Conservation (phyloP, 2,888 invertebrate species). For the Oxycera nigricornis region DNA sequence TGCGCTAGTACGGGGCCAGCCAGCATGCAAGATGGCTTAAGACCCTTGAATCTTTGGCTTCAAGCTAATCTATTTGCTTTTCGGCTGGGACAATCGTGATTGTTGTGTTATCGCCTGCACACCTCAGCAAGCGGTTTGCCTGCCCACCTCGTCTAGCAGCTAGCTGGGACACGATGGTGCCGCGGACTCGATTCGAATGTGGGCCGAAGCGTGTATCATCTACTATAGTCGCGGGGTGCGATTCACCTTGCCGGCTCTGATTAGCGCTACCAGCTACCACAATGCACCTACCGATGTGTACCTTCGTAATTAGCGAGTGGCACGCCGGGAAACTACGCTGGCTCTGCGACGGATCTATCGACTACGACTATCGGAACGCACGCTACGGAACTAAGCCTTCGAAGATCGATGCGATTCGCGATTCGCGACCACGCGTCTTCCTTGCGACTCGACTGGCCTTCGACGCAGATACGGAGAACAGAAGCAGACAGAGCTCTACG, state of each 20-base stretch:
- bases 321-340: neutral
- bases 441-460: neutral
- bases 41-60: conserved; percentile 8
- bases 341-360: neutral
- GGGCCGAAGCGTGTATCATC: neutral
- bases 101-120: neutral
- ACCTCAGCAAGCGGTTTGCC: neutral
- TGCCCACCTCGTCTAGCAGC: neutral
- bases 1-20: neutral
- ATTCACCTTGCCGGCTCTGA: neutral
- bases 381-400: neutral
- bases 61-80: neutral
- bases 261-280: conserved; percentile 1
- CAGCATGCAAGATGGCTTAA: conserved; percentile 14
- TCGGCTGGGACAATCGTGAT: conserved; percentile 2
- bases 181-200: neutral
- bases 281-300: neutral
- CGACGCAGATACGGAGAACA: neutral
- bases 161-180: neutral
- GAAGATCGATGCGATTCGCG: neutral
- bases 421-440: neutral
- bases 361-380: neutral
- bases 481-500: conserved; percentile 17
- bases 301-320: neutral
- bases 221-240: neutral